These are phyloP conservation scores for Nematostella vectensis DNA, from an alignment of 92 coral and sea anemone genomes.

Conservation along the genomic window DNA sequence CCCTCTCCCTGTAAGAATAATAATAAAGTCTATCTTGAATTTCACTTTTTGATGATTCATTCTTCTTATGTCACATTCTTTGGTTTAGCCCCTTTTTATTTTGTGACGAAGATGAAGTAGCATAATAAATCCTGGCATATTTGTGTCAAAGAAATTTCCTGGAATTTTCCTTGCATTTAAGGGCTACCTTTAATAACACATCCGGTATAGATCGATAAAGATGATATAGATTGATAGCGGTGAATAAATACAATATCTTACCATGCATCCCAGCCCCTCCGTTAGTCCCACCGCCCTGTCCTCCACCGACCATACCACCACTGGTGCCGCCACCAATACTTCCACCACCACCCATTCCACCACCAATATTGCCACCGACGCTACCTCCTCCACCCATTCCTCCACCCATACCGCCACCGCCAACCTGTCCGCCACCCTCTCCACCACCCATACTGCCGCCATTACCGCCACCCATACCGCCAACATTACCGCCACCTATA, in stretches of 20 bases:
- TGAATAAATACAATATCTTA: not conserved
- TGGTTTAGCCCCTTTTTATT: no score
- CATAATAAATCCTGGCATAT: no score
- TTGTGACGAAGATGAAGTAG: no score
- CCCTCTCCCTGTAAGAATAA: no score
- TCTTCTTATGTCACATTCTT: no score
- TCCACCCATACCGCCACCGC: not conserved
- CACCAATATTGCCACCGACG: not conserved
- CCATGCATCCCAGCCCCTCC: not conserved
- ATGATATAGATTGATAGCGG: no score
- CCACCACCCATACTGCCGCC: constrained; percentile 3
- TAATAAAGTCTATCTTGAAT: no score
- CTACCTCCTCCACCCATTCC: not conserved
- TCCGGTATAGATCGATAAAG: no score
- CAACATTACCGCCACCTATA: not conserved
- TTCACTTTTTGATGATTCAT: no score
- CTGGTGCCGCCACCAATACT: constrained; percentile 1
- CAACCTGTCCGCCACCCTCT: not conserved
- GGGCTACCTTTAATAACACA: no score
- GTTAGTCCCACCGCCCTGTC: not conserved
- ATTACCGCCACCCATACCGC: not conserved
- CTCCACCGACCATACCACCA: not conserved
- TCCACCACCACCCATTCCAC: constrained; percentile 5
- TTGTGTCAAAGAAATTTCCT: no score
- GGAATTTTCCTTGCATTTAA: no score